Evolutionary conservation across 2,888 invertebrate genomes (phyloP).

Genomic region (Diadegma fenestrale): DNA sequence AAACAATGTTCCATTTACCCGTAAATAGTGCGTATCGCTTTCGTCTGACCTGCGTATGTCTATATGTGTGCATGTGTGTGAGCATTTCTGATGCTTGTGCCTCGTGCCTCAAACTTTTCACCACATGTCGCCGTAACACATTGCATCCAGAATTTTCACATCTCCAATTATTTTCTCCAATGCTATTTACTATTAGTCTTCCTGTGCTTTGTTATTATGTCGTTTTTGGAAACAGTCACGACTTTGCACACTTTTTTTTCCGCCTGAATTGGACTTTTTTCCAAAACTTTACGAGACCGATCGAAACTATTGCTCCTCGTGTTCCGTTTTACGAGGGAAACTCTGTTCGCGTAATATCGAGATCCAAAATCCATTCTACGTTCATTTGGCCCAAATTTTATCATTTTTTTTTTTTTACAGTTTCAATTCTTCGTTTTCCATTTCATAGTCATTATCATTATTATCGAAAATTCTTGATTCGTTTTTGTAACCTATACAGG

Average conservation of each 20-base stretch:
- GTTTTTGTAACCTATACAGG: neutral
- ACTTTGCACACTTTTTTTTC: neutral
- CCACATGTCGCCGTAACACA: constrained; percentile 47
- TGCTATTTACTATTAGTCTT: neutral
- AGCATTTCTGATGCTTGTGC: constrained; percentile 26
- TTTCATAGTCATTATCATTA: neutral
- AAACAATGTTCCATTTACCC: constrained; percentile 63
- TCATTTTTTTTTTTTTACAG: neutral
- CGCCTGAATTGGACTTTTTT: neutral
- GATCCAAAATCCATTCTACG: neutral
- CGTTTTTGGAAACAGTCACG: neutral
- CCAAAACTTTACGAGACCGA: neutral
- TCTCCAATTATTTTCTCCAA: neutral
- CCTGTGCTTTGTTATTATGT: neutral
- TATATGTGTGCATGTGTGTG: constrained; percentile 12
- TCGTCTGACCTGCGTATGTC: constrained; percentile 50
- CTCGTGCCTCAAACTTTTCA: constrained; percentile 35
- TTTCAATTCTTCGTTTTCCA: neutral
- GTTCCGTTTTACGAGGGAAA: constrained; percentile 23
- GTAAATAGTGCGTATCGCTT: constrained; percentile 40
- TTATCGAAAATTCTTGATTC: neutral
- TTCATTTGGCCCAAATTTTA: neutral
- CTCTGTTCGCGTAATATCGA: neutral
- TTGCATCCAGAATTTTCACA: constrained; percentile 18
- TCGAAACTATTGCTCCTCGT: constrained; percentile 15